phyloP scores from a whole-genome alignment of 2,113 vertebrate genomes.

The Ondatra zibethicus region DNA sequence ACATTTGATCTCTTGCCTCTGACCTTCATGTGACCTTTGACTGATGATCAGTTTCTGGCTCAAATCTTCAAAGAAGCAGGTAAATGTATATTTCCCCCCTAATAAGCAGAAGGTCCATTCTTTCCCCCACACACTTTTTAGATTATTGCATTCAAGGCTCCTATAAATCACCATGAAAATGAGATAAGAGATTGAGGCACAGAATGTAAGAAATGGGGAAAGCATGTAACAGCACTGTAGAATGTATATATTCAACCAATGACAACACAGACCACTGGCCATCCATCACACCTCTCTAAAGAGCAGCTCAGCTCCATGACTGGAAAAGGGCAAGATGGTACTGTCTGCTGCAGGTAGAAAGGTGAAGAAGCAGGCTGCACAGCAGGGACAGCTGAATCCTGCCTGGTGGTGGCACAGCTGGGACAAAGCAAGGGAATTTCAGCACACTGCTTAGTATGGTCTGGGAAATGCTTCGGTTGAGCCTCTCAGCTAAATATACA shows the following conservation, averaged over 20 bases:
- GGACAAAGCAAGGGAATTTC: slow-evolving; percentile 25
- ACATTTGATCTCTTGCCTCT: not conserved
- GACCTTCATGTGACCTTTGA: not conserved
- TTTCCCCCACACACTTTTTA: slow-evolving; percentile 4
- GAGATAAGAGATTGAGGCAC: slow-evolving; percentile 22
- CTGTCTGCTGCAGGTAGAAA: not conserved
- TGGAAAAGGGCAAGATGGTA: not conserved
- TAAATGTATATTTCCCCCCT: slow-evolving; percentile 13
- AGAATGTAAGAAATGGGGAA: not conserved
- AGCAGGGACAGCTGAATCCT: not conserved
- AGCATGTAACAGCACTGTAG: not conserved
- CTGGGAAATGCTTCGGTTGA: slow-evolving; percentile 32
- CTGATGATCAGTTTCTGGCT: slow-evolving; percentile 48
- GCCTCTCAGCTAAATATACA: slow-evolving; percentile 7
- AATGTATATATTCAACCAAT: slow-evolving; percentile 21
- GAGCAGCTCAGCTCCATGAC: not conserved
- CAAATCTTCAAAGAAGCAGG: slow-evolving; percentile 51
- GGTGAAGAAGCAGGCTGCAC: not conserved
- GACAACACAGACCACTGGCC: not conserved
- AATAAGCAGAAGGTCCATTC: slow-evolving; percentile 18
- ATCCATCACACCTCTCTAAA: not conserved
- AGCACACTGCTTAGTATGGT: not conserved
- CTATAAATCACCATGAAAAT: slow-evolving; percentile 60
- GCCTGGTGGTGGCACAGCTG: not conserved
- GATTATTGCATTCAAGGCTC: slow-evolving; percentile 54